Conservation (phyloP, 2,888 invertebrate genomes). For the Drosophila nr. perissopoda region DNA sequence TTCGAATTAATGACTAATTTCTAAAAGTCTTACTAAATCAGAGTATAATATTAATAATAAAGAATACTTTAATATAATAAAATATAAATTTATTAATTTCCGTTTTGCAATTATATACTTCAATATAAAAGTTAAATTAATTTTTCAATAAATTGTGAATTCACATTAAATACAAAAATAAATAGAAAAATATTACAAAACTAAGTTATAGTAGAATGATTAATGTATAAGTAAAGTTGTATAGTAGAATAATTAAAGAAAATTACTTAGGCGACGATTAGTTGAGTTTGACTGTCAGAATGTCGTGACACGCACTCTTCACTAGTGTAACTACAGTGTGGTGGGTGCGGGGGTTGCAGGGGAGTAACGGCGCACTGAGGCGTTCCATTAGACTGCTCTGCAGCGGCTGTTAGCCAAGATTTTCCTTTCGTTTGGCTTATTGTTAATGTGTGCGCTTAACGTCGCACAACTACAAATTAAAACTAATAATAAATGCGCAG, state of each 20-base stretch:
- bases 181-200: neutral
- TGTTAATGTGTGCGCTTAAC: conserved; percentile 55
- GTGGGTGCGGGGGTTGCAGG: neutral
- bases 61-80: neutral
- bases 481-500: conserved; percentile 40
- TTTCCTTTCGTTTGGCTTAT: conserved; percentile 45
- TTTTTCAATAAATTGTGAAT: neutral
- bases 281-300: too few species aligned
- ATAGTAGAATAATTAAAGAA: neutral
- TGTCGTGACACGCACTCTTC: conserved; percentile 45
- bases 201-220: neutral
- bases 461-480: conserved; percentile 50
- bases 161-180: neutral
- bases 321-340: neutral
- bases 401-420: conserved; percentile 23
- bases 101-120: neutral
- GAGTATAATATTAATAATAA: neutral
- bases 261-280: neutral
- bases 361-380: conserved; percentile 21
- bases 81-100: neutral
- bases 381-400: conserved; percentile 24
- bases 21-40: neutral
- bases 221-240: too few species aligned
- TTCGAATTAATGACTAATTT: neutral
- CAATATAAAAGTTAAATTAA: too few species aligned